A percentile compares a stretch with the other conserved stretches of the same genome.
phyloP scores from a whole-genome alignment of 2,888 invertebrate genomes.

The Branchipolynoe longqiensis region DNA sequence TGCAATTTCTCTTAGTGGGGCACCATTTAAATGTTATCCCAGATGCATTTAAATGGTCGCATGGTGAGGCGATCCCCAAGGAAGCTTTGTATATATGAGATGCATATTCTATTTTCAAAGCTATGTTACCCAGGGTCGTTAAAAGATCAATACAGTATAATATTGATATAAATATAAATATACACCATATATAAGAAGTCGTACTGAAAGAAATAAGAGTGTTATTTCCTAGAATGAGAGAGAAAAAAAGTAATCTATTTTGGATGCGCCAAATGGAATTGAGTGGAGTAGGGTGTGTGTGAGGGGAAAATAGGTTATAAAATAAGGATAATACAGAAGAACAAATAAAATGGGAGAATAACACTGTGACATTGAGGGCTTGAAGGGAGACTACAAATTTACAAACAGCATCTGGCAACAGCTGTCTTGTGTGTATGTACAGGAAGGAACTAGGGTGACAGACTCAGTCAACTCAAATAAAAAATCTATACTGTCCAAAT shows the following conservation, averaged over 20 bases:
- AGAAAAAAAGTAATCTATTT: not conserved
- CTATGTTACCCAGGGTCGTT: no score
- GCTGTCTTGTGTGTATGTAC: slow-evolving; percentile 18
- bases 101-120: no score
- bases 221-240: not conserved
- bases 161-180: no score
- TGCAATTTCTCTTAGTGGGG: no score
- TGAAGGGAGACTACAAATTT: not conserved
- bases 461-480: slow-evolving; percentile 4
- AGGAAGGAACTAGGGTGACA: not conserved
- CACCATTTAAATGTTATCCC: no score
- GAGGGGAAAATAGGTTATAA: not conserved
- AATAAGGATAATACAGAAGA: not conserved
- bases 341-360: not conserved
- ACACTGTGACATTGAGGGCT: not conserved
- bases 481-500: not conserved
- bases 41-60: no score
- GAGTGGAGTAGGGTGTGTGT: no score
- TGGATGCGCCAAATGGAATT: no score
- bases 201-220: not conserved
- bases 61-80: no score
- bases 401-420: slow-evolving; percentile 30
- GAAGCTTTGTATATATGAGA: no score
- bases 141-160: no score
- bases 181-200: not conserved